Evolutionary conservation across 1,140 invertebrate genomes (phyloP), one percentile per base, ranked within the genome.

Genomic region (Thaumatotibia leucotreta): DNA sequence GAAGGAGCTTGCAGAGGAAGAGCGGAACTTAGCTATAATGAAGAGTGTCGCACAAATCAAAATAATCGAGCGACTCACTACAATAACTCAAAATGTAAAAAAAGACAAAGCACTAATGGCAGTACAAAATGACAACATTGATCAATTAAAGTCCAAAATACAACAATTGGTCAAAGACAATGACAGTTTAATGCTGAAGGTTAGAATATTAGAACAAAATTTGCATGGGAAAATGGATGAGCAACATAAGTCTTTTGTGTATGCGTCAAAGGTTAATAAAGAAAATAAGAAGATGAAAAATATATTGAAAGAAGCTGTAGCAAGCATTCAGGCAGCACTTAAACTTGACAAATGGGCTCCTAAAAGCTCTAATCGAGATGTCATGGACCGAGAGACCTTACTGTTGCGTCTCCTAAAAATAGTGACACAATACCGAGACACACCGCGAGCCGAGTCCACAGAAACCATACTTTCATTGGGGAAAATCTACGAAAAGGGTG

Each of bases 291-390:
- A 91, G 45, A 69, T 95, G 4, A 91, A 87, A 1, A 84, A 89
- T 33, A 89, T 95, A 66, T 81, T 95, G 14, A 86, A 92, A 68
- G 91, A 93, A 76, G 93, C 94, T 3, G 93, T 92, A 35, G 76
- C 80, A 17, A 92, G 92, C 20, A 92, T 95, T 3, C 84, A 92
- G 63, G 90, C 93, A 65, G 93, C 93, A 32, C 82, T 95, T 14
- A 91, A 93, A 77, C 81, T 93, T 66, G 86, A 88, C 58, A 74
- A 91, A 49, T 91, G 86, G 83, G 82, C 86, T 23, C 74, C 74
- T 65, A 77, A 71, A 10, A 82, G 83, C 68, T 75, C 72, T 10
- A 74, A 86, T 11, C 67, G 82, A 50, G 78, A 88, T 65, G 85
- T 93, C 66, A 87, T 92, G 74, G 87, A 93, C 11, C 86, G 93